Conservation (phyloP, 2,113 vertebrate species). For the Trachemys scripta region DNA sequence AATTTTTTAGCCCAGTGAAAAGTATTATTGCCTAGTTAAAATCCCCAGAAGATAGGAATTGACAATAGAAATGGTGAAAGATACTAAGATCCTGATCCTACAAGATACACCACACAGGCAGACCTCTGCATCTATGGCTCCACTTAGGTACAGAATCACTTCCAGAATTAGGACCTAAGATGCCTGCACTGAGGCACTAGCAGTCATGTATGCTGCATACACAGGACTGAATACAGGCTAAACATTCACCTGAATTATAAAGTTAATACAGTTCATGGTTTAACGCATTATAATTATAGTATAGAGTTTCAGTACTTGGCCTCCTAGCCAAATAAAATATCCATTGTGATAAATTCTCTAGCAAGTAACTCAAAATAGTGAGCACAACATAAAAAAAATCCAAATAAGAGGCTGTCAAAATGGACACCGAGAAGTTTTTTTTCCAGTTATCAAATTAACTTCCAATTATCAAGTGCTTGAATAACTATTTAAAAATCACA, state of each 20-base stretch:
- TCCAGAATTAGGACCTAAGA: neutral
- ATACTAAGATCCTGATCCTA: neutral
- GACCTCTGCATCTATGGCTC: accelerated
- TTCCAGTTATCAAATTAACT: neutral
- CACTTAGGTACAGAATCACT: neutral
- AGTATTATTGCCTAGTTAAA: neutral
- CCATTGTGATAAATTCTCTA: neutral
- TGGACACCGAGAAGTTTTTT: neutral
- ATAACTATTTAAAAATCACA: neutral
- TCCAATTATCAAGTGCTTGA: neutral
- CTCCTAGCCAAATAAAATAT: neutral
- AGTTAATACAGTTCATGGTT: neutral
- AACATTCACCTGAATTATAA: neutral
- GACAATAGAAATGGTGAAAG: neutral
- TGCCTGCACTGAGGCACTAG: neutral
- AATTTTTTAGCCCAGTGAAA: neutral
- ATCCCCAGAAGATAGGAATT: neutral
- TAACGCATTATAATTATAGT: neutral
- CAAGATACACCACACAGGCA: neutral
- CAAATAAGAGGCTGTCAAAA: neutral
- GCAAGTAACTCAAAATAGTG: neutral
- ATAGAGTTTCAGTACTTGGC: accelerated
- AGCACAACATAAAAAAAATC: neutral
- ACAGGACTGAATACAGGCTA: neutral
- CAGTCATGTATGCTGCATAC: neutral